Conservation (phyloP, 1,140 invertebrate species). For the Pogonognathellus flavescens region DNA sequence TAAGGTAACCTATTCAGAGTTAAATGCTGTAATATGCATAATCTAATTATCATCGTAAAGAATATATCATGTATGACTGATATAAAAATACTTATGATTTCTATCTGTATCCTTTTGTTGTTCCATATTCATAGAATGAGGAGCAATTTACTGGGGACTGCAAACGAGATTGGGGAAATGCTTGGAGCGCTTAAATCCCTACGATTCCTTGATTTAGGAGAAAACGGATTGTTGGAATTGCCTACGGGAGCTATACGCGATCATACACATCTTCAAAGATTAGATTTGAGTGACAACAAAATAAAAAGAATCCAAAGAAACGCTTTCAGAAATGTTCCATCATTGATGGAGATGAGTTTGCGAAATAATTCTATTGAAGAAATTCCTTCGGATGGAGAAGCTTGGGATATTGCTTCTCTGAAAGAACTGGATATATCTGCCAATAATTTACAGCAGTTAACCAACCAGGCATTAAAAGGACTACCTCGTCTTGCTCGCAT, state of each 20-base stretch:
- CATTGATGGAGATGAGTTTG: slow-evolving; percentile 82
- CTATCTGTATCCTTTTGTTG: not conserved
- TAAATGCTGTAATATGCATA: too few species aligned
- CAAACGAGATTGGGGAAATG: slow-evolving; percentile 73
- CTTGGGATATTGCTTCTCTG: slow-evolving; percentile 68
- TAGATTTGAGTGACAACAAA: slow-evolving; percentile 85
- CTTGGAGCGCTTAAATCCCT: slow-evolving; percentile 82
- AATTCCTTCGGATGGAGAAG: slow-evolving; percentile 53
- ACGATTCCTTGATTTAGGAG: slow-evolving; percentile 82
- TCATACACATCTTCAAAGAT: slow-evolving; percentile 82
- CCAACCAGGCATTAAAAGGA: slow-evolving; percentile 80
- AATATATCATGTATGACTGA: not conserved
- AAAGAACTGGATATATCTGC: slow-evolving; percentile 82
- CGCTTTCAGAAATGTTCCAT: slow-evolving; percentile 84
- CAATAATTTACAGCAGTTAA: slow-evolving; percentile 81
- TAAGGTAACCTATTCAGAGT: too few species aligned
- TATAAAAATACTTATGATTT: not conserved
- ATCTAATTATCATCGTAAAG: too few species aligned
- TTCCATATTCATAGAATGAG: slow-evolving; percentile 52
- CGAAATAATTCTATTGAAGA: slow-evolving; percentile 68
- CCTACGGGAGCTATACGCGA: slow-evolving; percentile 81
- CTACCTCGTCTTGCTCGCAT: slow-evolving; percentile 81
- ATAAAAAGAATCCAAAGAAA: slow-evolving; percentile 81
- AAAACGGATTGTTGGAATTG: slow-evolving; percentile 80
- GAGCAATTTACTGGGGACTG: slow-evolving; percentile 73